Base-by-base conservation (phyloP, 2,113 vertebrate genomes). In the Elgaria multicarinata region DNA sequence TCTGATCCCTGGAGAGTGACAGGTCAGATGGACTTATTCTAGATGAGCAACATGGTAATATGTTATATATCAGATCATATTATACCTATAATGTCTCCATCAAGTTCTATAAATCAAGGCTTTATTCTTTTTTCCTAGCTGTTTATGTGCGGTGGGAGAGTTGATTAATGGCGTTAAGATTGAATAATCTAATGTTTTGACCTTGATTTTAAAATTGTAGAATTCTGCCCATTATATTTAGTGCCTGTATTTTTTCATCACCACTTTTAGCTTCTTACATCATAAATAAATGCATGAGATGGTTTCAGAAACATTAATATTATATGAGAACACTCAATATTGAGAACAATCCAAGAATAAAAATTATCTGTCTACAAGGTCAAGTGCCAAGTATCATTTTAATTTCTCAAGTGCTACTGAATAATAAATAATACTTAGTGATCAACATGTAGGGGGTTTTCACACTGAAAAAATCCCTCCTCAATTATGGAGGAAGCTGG, bases 241-340 rank as follows among this genome's bases (percentile, higher is more conserved):
- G 42, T 74, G 31, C 69, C 64, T 53, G 53, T 4, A 39, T 58
- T 72, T 64, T 46, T 36, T 33, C 36, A 42, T 44, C 55, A 83
- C 16, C 24, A 92, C 75, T 71, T 74, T 64, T 55, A 86, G 71
- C 16, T 88, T 62, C 75, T 80, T 78, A 58, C 85, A 91, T 44
- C 67, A 83, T 88, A 88, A 74, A 74, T 88, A 88, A 90, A 92
- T 83, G 74, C 90, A 66, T 87, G 85, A 92, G 71, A 28, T 72
- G 90, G 92, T 92, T 86, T 80, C 22, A 83, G 87, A 85, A 46
- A 87, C 90, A 94, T 90, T 14, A 90, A 39, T 2, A 85, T 88
- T 92, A 91, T 88, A 77, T 18, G 88, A 83, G 76, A 58, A 88
- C 89, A 89, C 2, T 58, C 18, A 92, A 88, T 14, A 78, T 24